Base-by-base conservation (phyloP, 2,888 invertebrate genomes). In the Tenthredo distinguenda region DNA sequence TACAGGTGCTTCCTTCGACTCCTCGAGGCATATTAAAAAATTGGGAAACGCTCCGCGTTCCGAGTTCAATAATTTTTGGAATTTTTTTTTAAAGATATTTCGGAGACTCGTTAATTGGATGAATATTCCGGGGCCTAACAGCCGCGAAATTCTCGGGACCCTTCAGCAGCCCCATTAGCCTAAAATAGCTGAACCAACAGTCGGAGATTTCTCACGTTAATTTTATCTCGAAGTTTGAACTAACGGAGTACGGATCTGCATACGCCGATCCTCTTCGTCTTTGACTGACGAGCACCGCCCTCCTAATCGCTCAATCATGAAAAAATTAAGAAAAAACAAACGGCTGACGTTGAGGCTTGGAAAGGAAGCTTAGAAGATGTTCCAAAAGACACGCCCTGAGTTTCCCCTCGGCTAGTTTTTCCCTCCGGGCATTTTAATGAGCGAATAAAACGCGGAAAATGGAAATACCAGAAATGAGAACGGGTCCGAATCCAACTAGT, bases 291-390 rank as follows among this genome's bases (percentile, higher is more conserved):
- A 90, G 89, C 88, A 86, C 89, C 90, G 91, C 91, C 91, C 88
- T 86, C 88, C 90, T 92, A 92, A 92, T 92, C 92, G 90, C 89
- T 91, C 91, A 90, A 91, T 92, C 92, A 90, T 87, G 87, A 87
- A 91, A 90, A 91, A 91, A 90, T 91, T 90, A 87, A 90, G 88
- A 88, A 89, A 91, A 90, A 87, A 87, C 84, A 86, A 82, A 81
- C 86, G 88, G 86, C 85, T 85, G 86, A 79, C 65, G 21, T 81
- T 40, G 82, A 71, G 15, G 72, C 68, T 81, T 72, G 21, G 90
- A 89, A 88, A 90, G 90, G 88, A 89, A 90, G 90, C 90, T 87
- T 87, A 89, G 89, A 88, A 88, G 88, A 91, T 88, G 90, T 87
- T 88, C 89, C 88, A 88, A 89, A 86, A 89, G 91, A 88, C 89